Evolutionary conservation across 2,113 vertebrate genomes (phyloP).

Genomic region (Carettochelys insculpta): DNA sequence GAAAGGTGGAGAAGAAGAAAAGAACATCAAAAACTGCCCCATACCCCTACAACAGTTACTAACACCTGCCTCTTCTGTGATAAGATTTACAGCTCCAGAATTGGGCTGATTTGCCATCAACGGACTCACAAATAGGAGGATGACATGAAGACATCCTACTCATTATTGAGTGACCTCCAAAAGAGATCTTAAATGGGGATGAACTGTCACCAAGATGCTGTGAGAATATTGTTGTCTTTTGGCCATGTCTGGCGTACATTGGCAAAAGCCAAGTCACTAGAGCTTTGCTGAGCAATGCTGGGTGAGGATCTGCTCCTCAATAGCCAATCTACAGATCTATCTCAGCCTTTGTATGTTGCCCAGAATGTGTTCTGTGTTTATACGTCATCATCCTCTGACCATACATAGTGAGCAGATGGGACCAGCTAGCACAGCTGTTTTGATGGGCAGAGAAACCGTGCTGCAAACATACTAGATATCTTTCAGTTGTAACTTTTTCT

Average conservation of each 20-base stretch:
- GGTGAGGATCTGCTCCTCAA: neutral
- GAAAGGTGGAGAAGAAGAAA: too few relatives aligned
- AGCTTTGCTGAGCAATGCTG: fast-evolving
- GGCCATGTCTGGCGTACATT: neutral
- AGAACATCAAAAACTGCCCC: too few relatives aligned
- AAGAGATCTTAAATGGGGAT: neutral
- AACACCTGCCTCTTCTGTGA: too few relatives aligned
- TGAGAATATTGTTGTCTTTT: fast-evolving
- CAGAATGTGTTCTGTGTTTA: fast-evolving
- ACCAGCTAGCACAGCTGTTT: neutral
- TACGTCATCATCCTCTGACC: neutral
- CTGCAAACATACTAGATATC: neutral
- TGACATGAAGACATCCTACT: too few relatives aligned
- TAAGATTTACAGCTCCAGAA: too few relatives aligned
- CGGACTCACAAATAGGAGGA: too few relatives aligned
- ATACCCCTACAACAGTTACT: too few relatives aligned
- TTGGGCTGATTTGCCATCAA: too few relatives aligned
- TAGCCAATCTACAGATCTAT: fast-evolving
- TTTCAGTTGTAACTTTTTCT: fast-evolving
- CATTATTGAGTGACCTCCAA: too few relatives aligned
- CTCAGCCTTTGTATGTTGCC: neutral
- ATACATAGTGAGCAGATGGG: fast-evolving
- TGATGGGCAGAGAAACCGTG: neutral
- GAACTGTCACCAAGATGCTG: fast-evolving
- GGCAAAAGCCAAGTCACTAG: neutral